phyloP scores from a whole-genome alignment of 1,140 invertebrate genomes.

The Microplitis demolitor region DNA sequence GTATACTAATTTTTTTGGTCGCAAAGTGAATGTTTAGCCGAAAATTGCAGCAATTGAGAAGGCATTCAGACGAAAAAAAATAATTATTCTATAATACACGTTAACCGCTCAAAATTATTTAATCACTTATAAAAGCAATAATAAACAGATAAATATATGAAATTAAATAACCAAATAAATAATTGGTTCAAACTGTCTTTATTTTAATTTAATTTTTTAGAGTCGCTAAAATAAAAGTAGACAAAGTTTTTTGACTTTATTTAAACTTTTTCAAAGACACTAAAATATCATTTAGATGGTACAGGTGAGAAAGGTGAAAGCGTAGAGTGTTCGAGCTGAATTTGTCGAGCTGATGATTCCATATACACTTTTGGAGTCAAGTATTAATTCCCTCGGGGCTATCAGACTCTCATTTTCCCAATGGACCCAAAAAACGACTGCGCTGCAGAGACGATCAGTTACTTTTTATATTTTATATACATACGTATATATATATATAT shows the following conservation, averaged over 20 bases:
- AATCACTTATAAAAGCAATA: too few relatives aligned
- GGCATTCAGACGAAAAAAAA: neutral
- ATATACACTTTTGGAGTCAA: neutral
- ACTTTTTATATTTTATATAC: too few relatives aligned
- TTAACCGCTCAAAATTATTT: too few relatives aligned
- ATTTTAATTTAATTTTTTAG: too few relatives aligned
- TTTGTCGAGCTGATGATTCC: neutral
- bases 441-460: too few relatives aligned
- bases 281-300: neutral
- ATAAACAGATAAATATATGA: too few relatives aligned
- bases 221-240: neutral
- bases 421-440: neutral
- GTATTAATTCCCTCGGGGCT: neutral
- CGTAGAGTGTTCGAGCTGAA: neutral
- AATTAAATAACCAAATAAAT: too few relatives aligned
- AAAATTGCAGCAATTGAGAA: conserved; percentile 33
- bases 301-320: neutral
- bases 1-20: neutral
- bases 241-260: neutral
- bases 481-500: too few relatives aligned
- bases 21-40: conserved; percentile 39
- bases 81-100: neutral
- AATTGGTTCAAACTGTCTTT: too few relatives aligned
- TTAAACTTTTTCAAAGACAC: neutral
- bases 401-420: neutral